phyloP scores from a whole-genome alignment of 2,888 invertebrate genomes.

The Anoncus sp. region DNA sequence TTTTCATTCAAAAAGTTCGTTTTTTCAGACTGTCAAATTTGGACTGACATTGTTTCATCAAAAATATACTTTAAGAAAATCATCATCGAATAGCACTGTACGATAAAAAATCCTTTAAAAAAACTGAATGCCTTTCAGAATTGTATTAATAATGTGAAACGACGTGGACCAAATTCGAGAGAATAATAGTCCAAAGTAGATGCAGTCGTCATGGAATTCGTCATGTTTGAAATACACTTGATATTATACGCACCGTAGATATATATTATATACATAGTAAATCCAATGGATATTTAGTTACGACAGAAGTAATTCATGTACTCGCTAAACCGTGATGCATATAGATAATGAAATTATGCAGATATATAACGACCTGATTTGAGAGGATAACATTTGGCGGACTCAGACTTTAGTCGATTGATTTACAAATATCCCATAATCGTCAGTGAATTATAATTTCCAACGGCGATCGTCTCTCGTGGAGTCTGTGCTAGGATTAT shows the following conservation, averaged over 20 bases:
- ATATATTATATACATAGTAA: not conserved
- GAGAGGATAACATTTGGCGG: not conserved
- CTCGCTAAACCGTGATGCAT: conserved; percentile 12
- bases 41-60: too few relatives aligned
- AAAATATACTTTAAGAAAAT: too few relatives aligned
- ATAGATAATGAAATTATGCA: conserved; percentile 29
- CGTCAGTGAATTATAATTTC: not conserved
- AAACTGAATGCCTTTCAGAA: too few relatives aligned
- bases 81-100: too few relatives aligned
- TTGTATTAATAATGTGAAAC: too few relatives aligned
- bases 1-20: not conserved
- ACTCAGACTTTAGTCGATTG: not conserved
- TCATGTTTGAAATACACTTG: too few relatives aligned
- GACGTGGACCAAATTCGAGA: too few relatives aligned
- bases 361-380: conserved; percentile 27
- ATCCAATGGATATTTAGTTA: conserved; percentile 26
- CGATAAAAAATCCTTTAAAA: too few relatives aligned
- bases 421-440: not conserved
- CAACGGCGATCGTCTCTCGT: not conserved
- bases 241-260: too few relatives aligned
- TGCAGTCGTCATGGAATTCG: too few relatives aligned
- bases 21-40: too few relatives aligned
- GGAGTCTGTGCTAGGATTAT: not conserved
- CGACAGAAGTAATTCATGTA: conserved; percentile 8
- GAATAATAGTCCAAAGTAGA: too few relatives aligned